Percentiles rank a stretch among this genome's conserved stretches.
phyloP scores from a whole-genome alignment of 1,140 invertebrate genomes.

The Mercenaria mercenaria region DNA sequence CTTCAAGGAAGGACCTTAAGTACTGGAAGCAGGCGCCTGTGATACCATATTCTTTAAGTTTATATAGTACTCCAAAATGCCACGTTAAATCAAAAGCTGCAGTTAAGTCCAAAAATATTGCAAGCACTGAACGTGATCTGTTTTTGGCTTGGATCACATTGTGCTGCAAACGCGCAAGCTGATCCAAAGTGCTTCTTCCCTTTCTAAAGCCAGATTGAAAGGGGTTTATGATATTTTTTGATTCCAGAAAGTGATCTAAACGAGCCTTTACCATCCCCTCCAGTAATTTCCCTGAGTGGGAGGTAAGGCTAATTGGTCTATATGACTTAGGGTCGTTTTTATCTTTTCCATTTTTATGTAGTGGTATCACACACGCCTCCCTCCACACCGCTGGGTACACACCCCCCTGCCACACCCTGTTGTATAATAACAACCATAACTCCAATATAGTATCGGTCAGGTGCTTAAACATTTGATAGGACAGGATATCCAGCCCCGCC shows the following conservation, averaged over 20 bases:
- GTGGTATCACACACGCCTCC: neutral
- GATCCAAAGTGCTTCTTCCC: neutral
- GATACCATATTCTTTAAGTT: slow-evolving; percentile 18
- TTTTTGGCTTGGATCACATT: slow-evolving; percentile 1
- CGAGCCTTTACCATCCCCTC: neutral
- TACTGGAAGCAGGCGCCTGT: slow-evolving; percentile 15
- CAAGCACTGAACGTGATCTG: neutral
- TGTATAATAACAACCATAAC: neutral
- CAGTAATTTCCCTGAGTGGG: slow-evolving; percentile 13
- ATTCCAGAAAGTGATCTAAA: neutral
- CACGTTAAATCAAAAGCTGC: slow-evolving; percentile 30
- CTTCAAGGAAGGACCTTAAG: slow-evolving; percentile 7
- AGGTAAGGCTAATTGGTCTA: slow-evolving; percentile 1
- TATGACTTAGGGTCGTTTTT: neutral
- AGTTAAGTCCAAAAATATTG: neutral
- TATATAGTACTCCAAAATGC: slow-evolving; percentile 12
- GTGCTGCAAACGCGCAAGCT: neutral
- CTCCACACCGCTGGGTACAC: neutral
- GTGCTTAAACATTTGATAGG: neutral
- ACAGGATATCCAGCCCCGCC: neutral
- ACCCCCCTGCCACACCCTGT: slow-evolving; percentile 2
- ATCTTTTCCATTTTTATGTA: neutral
- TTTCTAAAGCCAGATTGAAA: slow-evolving; percentile 28
- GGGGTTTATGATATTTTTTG: neutral
- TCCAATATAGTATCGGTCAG: neutral